These are phyloP conservation scores for Pionites leucogaster DNA, from an alignment of 2,113 vertebrate species.

Conservation along the genomic window DNA sequence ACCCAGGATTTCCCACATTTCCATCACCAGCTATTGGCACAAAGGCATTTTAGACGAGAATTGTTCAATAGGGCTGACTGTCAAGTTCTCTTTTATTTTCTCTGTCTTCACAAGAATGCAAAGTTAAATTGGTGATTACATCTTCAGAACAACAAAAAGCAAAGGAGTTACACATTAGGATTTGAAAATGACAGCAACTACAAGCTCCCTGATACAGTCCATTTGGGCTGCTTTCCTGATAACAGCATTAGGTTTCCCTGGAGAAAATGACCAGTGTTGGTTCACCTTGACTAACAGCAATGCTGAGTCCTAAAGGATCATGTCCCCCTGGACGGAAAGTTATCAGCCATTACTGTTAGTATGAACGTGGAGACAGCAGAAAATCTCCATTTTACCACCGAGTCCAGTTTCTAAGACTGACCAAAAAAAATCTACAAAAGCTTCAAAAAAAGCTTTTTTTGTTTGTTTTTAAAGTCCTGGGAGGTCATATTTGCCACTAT, in stretches of 20 bases:
- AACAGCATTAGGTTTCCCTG: neutral
- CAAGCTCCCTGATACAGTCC: neutral
- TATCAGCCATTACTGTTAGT: neutral
- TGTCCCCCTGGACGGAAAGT: neutral
- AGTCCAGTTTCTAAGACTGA: neutral
- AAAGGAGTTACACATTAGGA: neutral
- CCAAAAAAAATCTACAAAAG: neutral
- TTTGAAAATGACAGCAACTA: neutral
- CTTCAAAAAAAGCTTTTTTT: neutral
- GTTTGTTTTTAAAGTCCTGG: rapidly evolving
- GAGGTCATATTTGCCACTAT: neutral
- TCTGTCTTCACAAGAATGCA: neutral
- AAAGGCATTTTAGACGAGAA: neutral
- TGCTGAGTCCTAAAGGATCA: neutral
- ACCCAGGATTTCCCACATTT: neutral
- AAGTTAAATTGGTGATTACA: neutral
- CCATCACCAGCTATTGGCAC: neutral
- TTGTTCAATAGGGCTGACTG: neutral
- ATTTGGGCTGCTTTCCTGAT: neutral
- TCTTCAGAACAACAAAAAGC: neutral
- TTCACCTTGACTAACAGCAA: neutral
- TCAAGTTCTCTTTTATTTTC: neutral
- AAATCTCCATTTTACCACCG: neutral
- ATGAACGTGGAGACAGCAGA: neutral
- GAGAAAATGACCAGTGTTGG: neutral